Conservation (phyloP, 2,888 invertebrate genomes). For the Alcis repandata region DNA sequence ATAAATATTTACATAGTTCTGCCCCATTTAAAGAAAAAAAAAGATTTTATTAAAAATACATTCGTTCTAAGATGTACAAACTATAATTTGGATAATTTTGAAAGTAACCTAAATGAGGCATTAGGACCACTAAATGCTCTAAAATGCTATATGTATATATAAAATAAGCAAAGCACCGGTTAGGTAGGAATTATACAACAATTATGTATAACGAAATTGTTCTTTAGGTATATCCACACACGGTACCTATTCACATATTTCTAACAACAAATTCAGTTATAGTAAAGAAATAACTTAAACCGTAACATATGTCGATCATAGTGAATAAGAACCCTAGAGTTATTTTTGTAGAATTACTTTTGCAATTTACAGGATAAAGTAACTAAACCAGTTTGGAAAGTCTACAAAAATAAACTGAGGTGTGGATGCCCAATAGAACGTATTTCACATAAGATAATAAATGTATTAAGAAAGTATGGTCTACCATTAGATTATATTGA, state of each 20-base stretch:
- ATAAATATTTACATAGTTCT: slow-evolving; percentile 37
- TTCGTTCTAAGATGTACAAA: background rate
- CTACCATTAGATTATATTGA: no score
- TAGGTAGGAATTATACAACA: background rate
- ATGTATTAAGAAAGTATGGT: no score
- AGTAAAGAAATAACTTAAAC: no score
- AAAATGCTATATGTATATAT: slow-evolving; percentile 77
- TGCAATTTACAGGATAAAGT: no score
- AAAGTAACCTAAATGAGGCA: slow-evolving; percentile 12
- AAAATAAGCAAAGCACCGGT: slow-evolving; percentile 70
- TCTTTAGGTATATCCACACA: background rate
- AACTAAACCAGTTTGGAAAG: no score
- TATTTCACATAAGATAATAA: no score
- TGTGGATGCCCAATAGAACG: no score
- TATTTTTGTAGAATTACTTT: no score
- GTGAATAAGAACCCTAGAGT: no score
- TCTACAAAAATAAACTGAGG: no score
- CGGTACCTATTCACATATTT: background rate
- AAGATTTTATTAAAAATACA: background rate
- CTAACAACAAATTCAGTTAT: no score
- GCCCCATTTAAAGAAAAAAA: slow-evolving; percentile 2
- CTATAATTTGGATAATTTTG: background rate
- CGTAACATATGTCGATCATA: no score
- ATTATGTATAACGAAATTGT: background rate
- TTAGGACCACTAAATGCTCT: slow-evolving; percentile 76